Percentiles rank a stretch among this genome's conserved stretches.
phyloP scores from a whole-genome alignment of 2,888 invertebrate genomes.

The Hypercompe scribonia region DNA sequence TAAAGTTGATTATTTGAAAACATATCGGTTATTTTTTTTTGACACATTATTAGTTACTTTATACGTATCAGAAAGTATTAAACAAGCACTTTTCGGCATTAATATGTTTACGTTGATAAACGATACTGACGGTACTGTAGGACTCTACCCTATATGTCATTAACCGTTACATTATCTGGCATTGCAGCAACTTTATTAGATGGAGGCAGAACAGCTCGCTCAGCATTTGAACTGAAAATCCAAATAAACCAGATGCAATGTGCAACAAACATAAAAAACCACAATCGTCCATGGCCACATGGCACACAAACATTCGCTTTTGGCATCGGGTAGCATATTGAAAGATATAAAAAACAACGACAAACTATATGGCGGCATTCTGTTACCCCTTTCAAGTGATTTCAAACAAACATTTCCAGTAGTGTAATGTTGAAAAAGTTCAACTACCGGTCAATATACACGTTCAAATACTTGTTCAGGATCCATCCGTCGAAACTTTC shows the following conservation, averaged over 20 bases:
- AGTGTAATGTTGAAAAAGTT: conserved; percentile 38
- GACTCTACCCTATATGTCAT: no score
- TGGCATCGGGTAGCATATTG: conserved; percentile 51
- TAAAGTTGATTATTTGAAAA: no score
- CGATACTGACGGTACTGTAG: no score
- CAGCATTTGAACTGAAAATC: no score
- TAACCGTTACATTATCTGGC: no score
- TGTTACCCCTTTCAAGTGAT: conserved; percentile 48
- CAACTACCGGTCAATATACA: conserved; percentile 7
- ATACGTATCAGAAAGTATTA: no score
- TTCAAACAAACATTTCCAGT: conserved; percentile 50
- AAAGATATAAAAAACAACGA: conserved; percentile 9
- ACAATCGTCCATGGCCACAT: conserved; percentile 52
- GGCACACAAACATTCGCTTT: conserved; percentile 50
- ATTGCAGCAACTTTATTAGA: no score
- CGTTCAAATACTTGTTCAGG: conserved; percentile 26
- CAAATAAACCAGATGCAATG: conserved; percentile 45
- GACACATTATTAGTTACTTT: no score
- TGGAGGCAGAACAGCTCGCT: no score
- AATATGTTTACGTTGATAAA: no score
- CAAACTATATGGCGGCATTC: conserved; percentile 36
- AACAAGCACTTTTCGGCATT: no score
- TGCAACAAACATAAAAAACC: conserved; percentile 56
- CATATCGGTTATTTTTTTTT: no score
- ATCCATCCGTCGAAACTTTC: conserved; percentile 45